Evolutionary conservation across 2,797 vertebrate genomes (phyloP), one percentile per base, ranked within the genome.

Genomic region (Hemitrygon akajei): DNA sequence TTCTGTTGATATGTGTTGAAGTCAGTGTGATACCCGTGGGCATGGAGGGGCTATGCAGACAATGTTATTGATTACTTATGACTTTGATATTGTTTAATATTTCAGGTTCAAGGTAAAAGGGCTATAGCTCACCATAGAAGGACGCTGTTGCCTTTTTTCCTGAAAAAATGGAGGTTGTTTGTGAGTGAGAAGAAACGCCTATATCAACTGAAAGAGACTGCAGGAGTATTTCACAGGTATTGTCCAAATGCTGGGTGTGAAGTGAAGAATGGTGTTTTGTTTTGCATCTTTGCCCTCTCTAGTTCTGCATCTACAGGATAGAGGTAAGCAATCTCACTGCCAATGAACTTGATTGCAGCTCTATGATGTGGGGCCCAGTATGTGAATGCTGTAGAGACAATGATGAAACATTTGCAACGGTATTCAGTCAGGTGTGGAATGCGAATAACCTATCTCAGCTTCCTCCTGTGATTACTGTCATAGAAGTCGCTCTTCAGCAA

Each of bases 191-290:
- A 25, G 16, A 94, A 80, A 93, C 94, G 93, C 3, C 94, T 93
- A 2, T 34, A 12, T 2, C 34, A 73, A 30, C 94, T 95, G 71
- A 20, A 71, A 0, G 76, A 93, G 3, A 94, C 77, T 86, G 96
- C 96, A 0, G 7, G 20, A 0, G 0, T 5, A 14, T 96, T 96
- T 93, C 94, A 95, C 95, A 96, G 96, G 96, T 96, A 94, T 40
- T 75, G 40, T 73, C 91, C 27, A 73, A 56, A 34, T 11, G 7
- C 30, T 80, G 56, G 20, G 16, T 34, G 60, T 27, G 37, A 22
- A n/a, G 86, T 27, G 37, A 22, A n/a, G 12, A 47, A 25, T 27
- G 22, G 5, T 11, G 10, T 92, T 92, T 47, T 92, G 18, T 9
- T 7, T 56, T 25, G 10, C 58, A 71, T 71, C 2, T 87, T 87